phyloP scores from a whole-genome alignment of 2,888 invertebrate species.

The Drosophila paranaensis region DNA sequence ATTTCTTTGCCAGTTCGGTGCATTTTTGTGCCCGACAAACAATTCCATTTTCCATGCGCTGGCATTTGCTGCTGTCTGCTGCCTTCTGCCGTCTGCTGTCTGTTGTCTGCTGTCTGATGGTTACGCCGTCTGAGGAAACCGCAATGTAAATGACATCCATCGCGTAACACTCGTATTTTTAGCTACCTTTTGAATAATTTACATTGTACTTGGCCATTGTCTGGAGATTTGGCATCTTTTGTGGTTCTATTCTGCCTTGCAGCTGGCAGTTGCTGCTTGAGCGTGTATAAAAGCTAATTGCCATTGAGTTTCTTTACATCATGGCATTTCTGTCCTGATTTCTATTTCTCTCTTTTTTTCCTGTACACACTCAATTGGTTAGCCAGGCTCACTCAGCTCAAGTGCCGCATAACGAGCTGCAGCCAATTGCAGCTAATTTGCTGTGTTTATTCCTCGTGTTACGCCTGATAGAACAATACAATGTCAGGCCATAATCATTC shows the following conservation, averaged over 20 bases:
- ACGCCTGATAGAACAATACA: slow-evolving; percentile 19
- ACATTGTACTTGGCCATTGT: slow-evolving; percentile 69
- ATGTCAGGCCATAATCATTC: slow-evolving; percentile 42
- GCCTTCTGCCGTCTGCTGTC: not conserved
- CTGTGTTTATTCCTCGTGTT: slow-evolving; percentile 14
- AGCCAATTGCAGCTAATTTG: slow-evolving; percentile 33
- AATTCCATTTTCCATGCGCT: slow-evolving; percentile 57
- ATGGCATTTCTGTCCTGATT: slow-evolving; percentile 37
- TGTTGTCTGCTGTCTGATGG: slow-evolving; percentile 26
- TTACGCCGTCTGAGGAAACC: slow-evolving; percentile 33
- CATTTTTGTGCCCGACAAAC: slow-evolving; percentile 30
- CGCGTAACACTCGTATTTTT: slow-evolving; percentile 63
- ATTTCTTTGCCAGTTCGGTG: slow-evolving; percentile 13
- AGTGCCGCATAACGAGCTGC: slow-evolving; percentile 36
- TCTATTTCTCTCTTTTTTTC: slow-evolving; percentile 11
- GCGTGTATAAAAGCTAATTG: slow-evolving; percentile 54
- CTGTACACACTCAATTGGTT: slow-evolving; percentile 29
- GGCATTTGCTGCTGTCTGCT: slow-evolving; percentile 36
- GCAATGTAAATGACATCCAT: slow-evolving; percentile 72
- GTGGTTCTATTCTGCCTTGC: slow-evolving; percentile 34
- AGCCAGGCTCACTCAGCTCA: slow-evolving; percentile 3
- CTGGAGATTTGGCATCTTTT: slow-evolving; percentile 65
- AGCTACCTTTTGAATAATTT: slow-evolving; percentile 76
- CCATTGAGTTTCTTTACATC: slow-evolving; percentile 47
- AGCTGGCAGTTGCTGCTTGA: slow-evolving; percentile 13